Percentiles rank a stretch among this genome's conserved stretches.
Conservation (phyloP, 2,888 invertebrate genomes). For the Schrankia costaestrigalis region DNA sequence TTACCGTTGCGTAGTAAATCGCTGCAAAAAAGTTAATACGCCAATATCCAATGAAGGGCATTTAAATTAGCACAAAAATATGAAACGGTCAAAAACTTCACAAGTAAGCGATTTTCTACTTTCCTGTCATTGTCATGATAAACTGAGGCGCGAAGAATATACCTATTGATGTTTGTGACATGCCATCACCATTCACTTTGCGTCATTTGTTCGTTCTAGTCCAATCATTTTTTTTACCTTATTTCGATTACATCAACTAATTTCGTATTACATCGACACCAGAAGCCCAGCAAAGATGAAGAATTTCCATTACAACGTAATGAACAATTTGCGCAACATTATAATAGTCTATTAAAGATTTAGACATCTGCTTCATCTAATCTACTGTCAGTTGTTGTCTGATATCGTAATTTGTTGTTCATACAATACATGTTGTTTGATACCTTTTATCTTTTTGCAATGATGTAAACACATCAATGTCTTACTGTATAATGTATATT, state of each 20-base stretch:
- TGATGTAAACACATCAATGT: conserved; percentile 15
- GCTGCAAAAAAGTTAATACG: conserved; percentile 8
- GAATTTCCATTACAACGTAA: conserved; percentile 59
- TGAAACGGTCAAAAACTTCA: conserved; percentile 25
- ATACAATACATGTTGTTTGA: conserved; percentile 8
- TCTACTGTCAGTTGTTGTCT: conserved; percentile 27
- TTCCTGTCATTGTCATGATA: conserved; percentile 10
- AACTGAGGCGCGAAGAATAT: conserved; percentile 10
- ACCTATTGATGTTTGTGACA: conserved; percentile 27
- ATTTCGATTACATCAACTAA: conserved; percentile 63
- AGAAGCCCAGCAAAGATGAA: conserved; percentile 46
- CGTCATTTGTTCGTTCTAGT: conserved; percentile 49
- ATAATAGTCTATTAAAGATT: conserved; percentile 41
- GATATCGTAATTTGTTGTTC: conserved; percentile 18
- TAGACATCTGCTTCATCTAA: conserved; percentile 23
- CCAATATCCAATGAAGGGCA: conserved; percentile 3
- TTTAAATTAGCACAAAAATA: conserved; percentile 12
- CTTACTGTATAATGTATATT: too few species aligned
- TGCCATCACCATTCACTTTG: conserved; percentile 43
- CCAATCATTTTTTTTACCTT: conserved; percentile 51
- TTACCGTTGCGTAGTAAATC: conserved; percentile 4
- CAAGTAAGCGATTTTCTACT: conserved; percentile 15
- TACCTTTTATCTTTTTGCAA: conserved; percentile 11
- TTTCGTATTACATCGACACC: conserved; percentile 59
- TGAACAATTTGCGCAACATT: conserved; percentile 53